Evolutionary conservation across 2,888 invertebrate genomes (phyloP).

Genomic region (Epicampocera succincta): DNA sequence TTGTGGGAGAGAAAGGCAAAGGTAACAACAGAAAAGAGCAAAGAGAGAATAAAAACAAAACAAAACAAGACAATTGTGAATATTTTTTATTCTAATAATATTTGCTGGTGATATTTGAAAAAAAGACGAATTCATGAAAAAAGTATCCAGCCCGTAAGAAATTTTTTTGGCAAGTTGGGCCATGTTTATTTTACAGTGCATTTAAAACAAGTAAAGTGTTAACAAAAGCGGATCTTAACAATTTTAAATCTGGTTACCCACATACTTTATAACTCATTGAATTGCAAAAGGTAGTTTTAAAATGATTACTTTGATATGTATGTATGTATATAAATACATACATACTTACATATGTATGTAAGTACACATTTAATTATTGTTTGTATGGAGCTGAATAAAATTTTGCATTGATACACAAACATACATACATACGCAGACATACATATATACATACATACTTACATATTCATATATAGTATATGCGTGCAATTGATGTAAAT

Average conservation of each 20-base stretch:
- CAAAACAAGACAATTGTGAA: constrained; percentile 33
- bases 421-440: neutral
- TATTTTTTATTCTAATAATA: neutral
- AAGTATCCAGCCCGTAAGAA: constrained; percentile 22
- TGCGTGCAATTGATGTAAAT: neutral
- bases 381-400: too few relatives aligned
- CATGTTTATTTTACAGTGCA: constrained; percentile 37
- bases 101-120: neutral
- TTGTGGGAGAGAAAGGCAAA: constrained; percentile 22
- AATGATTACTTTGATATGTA: neutral
- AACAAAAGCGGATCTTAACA: too few relatives aligned
- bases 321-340: too few relatives aligned
- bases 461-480: neutral
- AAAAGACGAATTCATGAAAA: neutral
- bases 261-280: neutral
- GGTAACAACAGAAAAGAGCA: neutral
- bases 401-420: neutral
- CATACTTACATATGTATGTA: neutral
- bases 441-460: neutral
- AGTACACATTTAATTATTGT: neutral
- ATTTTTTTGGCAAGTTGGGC: neutral
- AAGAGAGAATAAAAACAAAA: constrained; percentile 18
- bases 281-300: neutral
- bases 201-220: constrained; percentile 2
- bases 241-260: too few relatives aligned